phyloP scores from a whole-genome alignment of 1,140 invertebrate genomes.

The Goniozus legneri region DNA sequence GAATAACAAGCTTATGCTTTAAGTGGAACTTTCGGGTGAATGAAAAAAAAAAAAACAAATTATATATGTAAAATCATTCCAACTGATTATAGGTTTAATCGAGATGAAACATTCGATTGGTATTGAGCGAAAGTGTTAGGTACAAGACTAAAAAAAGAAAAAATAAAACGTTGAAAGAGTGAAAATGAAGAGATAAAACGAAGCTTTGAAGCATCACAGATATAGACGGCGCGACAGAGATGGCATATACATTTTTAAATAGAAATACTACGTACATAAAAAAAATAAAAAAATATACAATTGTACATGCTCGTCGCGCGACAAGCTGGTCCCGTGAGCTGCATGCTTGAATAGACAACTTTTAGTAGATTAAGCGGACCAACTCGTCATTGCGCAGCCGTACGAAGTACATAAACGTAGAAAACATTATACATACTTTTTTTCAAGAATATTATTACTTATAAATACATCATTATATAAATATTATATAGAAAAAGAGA shows the following conservation, averaged over 20 bases:
- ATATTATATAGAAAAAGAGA: slow-evolving; percentile 19
- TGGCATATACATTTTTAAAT: slow-evolving; percentile 32
- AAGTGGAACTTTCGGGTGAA: slow-evolving; percentile 3
- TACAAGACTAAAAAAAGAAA: too few relatives aligned
- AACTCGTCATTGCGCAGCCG: slow-evolving; percentile 34
- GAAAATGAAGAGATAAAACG: slow-evolving; percentile 11
- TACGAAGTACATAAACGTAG: slow-evolving; percentile 38
- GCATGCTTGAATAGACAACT: slow-evolving; percentile 8
- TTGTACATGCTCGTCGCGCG: slow-evolving; percentile 24
- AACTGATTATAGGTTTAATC: slow-evolving; percentile 21
- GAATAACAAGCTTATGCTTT: too few relatives aligned
- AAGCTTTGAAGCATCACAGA: slow-evolving; percentile 29
- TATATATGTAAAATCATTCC: slow-evolving; percentile 35
- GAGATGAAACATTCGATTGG: too few relatives aligned
- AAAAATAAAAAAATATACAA: slow-evolving; percentile 18
- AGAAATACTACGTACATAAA: slow-evolving; percentile 30
- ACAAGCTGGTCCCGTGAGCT: slow-evolving; percentile 31
- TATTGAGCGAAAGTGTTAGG: too few relatives aligned
- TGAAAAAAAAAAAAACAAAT: slow-evolving; percentile 16
- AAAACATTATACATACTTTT: slow-evolving; percentile 42
- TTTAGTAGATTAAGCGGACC: slow-evolving; percentile 13
- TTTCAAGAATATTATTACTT: slow-evolving; percentile 49
- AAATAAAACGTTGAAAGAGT: slow-evolving; percentile 4
- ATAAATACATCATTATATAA: slow-evolving; percentile 48
- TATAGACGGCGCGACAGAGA: slow-evolving; percentile 17